A percentile compares a stretch with the other conserved stretches of the same genome.
Evolutionary conservation across 2,113 vertebrate genomes (phyloP).

Genomic region (Petroica traversi): DNA sequence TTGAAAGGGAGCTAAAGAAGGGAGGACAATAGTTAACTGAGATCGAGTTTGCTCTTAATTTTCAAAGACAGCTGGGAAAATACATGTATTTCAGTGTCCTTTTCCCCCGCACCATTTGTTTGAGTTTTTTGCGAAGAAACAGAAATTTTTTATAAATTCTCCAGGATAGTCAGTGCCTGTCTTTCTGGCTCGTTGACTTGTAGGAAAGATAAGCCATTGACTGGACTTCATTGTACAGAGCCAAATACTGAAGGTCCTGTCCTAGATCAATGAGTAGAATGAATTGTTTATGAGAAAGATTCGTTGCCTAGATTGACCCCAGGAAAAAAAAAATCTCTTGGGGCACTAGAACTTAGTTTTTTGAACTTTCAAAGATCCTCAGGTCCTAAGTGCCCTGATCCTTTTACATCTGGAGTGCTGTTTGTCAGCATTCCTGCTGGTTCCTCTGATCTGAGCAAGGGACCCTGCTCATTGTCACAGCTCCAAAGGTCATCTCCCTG

Average conservation of each 20-base stretch:
- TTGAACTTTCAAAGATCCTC: neutral
- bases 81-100: neutral
- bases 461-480: neutral
- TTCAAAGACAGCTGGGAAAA: neutral
- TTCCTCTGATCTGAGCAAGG: neutral
- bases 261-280: neutral
- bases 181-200: neutral
- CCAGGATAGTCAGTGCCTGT: neutral
- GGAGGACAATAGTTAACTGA: neutral
- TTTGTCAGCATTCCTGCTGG: neutral
- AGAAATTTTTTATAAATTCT: neutral
- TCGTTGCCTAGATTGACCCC: neutral
- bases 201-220: neutral
- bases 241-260: neutral
- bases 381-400: neutral
- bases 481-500: neutral
- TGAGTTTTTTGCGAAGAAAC: neutral
- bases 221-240: neutral
- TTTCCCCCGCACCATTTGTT: accelerated
- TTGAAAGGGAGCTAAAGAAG: neutral
- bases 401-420: neutral
- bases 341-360: neutral
- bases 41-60: neutral
- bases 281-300: neutral
- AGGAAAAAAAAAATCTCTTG: neutral